These are phyloP conservation scores for Tetragnatha montana DNA, from an alignment of 2,888 invertebrate species.

Conservation along the genomic window DNA sequence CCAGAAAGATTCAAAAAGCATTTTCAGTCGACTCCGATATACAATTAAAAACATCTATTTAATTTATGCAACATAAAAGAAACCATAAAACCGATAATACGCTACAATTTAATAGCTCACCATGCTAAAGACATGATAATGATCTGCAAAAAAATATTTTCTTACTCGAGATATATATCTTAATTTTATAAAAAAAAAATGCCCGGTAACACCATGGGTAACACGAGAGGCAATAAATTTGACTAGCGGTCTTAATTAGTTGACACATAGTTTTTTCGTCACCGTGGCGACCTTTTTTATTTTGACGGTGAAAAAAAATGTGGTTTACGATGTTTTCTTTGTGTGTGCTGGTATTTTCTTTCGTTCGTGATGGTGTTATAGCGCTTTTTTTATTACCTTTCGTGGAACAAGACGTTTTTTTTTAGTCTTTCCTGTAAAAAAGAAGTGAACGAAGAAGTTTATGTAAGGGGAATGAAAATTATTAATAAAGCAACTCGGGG, in stretches of 20 bases:
- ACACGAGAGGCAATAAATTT: neutral
- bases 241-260: neutral
- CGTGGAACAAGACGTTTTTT: neutral
- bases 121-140: neutral
- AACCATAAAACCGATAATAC: no score
- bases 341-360: neutral
- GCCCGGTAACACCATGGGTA: neutral
- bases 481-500: no score
- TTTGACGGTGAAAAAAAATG: neutral
- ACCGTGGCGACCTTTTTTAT: neutral
- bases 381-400: neutral
- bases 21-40: no score
- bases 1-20: no score
- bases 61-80: no score
- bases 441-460: neutral
- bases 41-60: no score
- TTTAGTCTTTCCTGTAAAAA: neutral
- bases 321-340: neutral
- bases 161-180: no score
- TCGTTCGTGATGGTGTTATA: neutral
- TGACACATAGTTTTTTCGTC: constrained; percentile 2
- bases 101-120: neutral
- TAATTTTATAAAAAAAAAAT: neutral
- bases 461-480: neutral
- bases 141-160: neutral